Percentiles rank a stretch among this genome's conserved stretches.
phyloP scores from a whole-genome alignment of 2,888 invertebrate species.

The Nemotelus nigrinus region DNA sequence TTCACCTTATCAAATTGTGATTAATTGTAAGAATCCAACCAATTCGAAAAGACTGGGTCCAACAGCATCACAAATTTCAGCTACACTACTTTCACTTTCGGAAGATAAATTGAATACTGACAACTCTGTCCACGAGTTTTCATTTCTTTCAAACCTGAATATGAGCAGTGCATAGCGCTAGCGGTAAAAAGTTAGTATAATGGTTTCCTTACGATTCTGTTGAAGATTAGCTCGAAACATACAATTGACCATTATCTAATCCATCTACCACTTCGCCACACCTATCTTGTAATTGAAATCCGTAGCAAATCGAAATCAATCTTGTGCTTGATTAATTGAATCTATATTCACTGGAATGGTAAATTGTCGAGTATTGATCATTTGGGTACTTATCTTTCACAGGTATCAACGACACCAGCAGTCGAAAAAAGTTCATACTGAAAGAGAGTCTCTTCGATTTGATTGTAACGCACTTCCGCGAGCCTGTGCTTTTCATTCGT shows the following conservation, averaged over 20 bases:
- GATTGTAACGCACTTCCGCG: conserved; percentile 51
- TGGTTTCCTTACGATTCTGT: no score
- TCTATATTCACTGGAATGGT: background rate
- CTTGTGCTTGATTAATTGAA: conserved; percentile 27
- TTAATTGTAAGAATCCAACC: no score
- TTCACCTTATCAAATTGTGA: no score
- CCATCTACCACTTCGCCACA: background rate
- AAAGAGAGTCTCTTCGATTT: conserved; percentile 52
- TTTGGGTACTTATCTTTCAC: background rate
- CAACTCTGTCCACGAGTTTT: no score
- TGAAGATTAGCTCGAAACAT: no score
- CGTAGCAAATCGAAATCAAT: background rate
- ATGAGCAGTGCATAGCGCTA: no score
- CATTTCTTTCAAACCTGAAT: no score
- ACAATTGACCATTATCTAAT: background rate
- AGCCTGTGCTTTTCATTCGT: conserved; percentile 51
- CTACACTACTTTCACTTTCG: no score
- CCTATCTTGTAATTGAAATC: conserved; percentile 5
- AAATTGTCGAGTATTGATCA: background rate
- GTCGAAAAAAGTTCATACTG: conserved; percentile 46
- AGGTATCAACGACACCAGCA: conserved; percentile 50
- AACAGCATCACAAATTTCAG: no score
- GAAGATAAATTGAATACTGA: no score
- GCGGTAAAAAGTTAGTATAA: no score
- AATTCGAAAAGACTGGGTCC: no score